A percentile compares a stretch with the other conserved stretches of the same genome.
phyloP scores from a whole-genome alignment of 2,888 invertebrate genomes.

The Drosophila lacicola region DNA sequence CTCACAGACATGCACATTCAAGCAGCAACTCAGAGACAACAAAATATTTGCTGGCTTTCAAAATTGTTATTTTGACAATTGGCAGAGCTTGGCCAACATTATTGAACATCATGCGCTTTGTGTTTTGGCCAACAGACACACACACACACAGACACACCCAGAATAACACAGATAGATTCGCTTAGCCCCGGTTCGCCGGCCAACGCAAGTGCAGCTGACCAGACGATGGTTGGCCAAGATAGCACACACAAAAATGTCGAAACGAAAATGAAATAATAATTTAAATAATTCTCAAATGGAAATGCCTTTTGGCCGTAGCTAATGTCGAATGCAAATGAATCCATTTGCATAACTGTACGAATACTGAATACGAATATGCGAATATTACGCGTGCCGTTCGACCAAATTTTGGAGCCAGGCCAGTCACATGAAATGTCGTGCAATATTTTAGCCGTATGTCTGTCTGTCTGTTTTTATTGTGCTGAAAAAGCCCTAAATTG shows the following conservation, averaged over 20 bases:
- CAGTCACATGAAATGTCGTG: not conserved
- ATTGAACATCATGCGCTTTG: conserved; percentile 34
- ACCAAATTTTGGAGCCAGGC: not conserved
- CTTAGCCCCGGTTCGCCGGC: conserved; percentile 33
- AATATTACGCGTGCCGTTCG: not conserved
- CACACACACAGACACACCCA: conserved; percentile 4
- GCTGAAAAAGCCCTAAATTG: not conserved
- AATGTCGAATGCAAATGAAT: conserved; percentile 36
- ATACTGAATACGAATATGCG: conserved; percentile 27
- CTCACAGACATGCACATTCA: not conserved
- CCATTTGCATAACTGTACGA: conserved; percentile 35
- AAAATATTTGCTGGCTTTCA: conserved; percentile 63
- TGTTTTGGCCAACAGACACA: conserved; percentile 19
- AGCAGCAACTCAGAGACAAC: conserved; percentile 15
- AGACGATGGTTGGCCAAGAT: conserved; percentile 57
- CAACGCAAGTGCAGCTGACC: conserved; percentile 29
- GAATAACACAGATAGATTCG: conserved; percentile 11
- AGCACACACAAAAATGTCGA: conserved; percentile 46
- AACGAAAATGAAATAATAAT: conserved; percentile 53
- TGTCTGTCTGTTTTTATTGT: not conserved
- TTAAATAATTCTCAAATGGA: conserved; percentile 40
- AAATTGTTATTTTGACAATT: conserved; percentile 73
- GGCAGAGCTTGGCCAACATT: conserved; percentile 27
- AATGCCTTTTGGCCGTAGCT: conserved; percentile 24
- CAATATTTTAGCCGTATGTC: not conserved